These are phyloP conservation scores for Melikaiella ostensackeni DNA, from an alignment of 2,888 invertebrate species.

Conservation along the genomic window DNA sequence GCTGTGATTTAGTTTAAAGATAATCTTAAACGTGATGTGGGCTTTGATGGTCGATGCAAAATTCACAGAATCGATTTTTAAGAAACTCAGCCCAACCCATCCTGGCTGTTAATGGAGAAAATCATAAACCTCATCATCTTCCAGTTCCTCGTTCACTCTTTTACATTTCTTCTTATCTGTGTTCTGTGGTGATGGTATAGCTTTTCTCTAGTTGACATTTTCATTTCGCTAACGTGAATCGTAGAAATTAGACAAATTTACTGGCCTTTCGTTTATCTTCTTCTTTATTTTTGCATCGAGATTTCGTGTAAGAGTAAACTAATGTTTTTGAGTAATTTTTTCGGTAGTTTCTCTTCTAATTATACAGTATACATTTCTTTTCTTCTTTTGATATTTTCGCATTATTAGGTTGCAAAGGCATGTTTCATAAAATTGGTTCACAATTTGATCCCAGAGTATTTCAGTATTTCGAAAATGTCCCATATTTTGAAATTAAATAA, in stretches of 20 bases:
- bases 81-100: constrained; percentile 33
- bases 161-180: constrained; percentile 29
- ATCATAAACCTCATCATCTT: constrained; percentile 36
- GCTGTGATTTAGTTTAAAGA: neutral
- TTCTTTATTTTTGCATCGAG: neutral
- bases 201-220: constrained; percentile 35
- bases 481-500: neutral
- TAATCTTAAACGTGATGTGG: constrained; percentile 1
- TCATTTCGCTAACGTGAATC: neutral
- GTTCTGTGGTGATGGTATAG: constrained; percentile 38
- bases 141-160: constrained; percentile 28
- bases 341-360: neutral
- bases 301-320: constrained; percentile 17
- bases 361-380: neutral
- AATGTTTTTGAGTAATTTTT: constrained; percentile 31
- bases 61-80: constrained; percentile 1
- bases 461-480: neutral
- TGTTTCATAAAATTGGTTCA: constrained; percentile 44
- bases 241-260: constrained; percentile 14
- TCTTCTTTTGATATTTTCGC: neutral
- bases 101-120: constrained; percentile 35
- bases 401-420: neutral
- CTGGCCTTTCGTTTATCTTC: constrained; percentile 5
- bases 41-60: neutral
- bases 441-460: neutral